Conservation (phyloP, 2,888 invertebrate genomes). For the Cheiracanthium punctorium region DNA sequence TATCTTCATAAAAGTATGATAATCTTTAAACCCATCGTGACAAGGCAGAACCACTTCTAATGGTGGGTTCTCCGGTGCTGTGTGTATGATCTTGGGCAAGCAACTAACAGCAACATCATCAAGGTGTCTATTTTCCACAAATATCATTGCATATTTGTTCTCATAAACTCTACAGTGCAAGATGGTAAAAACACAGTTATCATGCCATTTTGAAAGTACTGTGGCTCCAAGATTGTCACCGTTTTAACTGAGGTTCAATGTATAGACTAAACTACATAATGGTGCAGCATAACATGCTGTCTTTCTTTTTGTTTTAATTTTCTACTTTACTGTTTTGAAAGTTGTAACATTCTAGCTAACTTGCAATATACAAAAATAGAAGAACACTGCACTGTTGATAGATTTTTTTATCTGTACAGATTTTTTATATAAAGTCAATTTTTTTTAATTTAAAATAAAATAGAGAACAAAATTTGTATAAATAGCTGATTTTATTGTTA, state of each 20-base stretch:
- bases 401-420: background rate
- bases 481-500: background rate
- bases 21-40: background rate
- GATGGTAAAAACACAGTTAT: background rate
- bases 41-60: background rate
- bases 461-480: background rate
- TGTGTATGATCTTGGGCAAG: background rate
- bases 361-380: background rate
- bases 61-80: background rate
- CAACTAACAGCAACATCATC: background rate
- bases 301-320: background rate
- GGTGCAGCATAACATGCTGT: background rate
- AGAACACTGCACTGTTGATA: slow-evolving; percentile 4
- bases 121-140: slow-evolving; percentile 7
- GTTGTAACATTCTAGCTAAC: background rate
- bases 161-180: background rate
- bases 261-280: background rate
- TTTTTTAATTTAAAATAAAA: background rate
- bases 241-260: background rate
- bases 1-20: no score
- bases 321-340: slow-evolving; percentile 3
- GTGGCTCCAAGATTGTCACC: background rate
- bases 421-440: background rate
- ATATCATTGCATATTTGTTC: slow-evolving; percentile 1
- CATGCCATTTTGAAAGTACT: background rate